Conservation (phyloP, 2,113 vertebrate species). For the Paratilapia polleni region DNA sequence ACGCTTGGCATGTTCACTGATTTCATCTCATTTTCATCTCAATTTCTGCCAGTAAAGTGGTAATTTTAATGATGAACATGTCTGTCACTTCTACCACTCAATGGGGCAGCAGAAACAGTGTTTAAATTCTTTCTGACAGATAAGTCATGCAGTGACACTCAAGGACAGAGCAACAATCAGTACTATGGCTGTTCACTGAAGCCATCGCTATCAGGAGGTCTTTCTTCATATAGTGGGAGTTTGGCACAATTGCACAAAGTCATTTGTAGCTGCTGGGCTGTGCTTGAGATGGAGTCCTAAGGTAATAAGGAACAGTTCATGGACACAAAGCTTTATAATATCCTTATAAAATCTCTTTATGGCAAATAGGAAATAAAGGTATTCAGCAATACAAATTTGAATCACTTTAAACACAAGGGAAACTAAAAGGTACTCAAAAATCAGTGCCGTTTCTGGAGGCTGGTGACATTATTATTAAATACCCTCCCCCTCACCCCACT, state of each 20-base stretch:
- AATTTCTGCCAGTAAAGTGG: background rate
- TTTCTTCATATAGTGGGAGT: slow-evolving; percentile 9
- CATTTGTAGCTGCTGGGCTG: slow-evolving; percentile 30
- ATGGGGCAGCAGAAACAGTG: background rate
- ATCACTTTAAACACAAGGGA: background rate
- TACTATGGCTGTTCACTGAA: background rate
- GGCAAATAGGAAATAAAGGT: background rate
- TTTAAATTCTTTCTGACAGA: slow-evolving; percentile 7
- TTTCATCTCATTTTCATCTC: slow-evolving; percentile 8
- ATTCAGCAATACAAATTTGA: background rate
- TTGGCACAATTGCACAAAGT: slow-evolving; percentile 33
- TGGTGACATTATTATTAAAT: background rate
- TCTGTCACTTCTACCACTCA: slow-evolving; percentile 20
- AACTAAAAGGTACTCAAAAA: background rate
- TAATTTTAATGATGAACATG: slow-evolving; percentile 36
- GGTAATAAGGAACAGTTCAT: slow-evolving; percentile 37
- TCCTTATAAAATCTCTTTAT: slow-evolving; percentile 5
- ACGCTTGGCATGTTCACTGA: background rate
- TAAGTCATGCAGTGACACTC: slow-evolving; percentile 14
- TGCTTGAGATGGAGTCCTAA: slow-evolving; percentile 19
- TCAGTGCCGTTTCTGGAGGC: background rate
- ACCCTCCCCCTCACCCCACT: no score
- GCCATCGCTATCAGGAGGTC: slow-evolving; percentile 7
- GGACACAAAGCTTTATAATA: slow-evolving; percentile 29
- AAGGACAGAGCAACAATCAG: slow-evolving; percentile 36